phyloP scores from a whole-genome alignment of 2,113 vertebrate genomes.

The Cynocephalus volans region DNA sequence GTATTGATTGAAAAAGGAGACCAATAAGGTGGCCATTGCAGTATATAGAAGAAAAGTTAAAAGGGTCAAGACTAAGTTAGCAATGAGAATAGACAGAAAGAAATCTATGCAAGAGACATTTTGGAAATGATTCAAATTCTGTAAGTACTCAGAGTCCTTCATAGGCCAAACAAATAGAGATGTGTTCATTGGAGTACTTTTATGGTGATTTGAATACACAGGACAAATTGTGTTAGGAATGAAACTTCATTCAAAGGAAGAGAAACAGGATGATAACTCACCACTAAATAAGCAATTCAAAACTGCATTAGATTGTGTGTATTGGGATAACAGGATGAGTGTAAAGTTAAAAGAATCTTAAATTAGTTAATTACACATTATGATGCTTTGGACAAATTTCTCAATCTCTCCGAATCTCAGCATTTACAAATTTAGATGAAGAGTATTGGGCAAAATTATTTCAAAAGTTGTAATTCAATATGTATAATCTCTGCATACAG shows the following conservation, averaged over 20 bases:
- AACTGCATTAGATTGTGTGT: not conserved
- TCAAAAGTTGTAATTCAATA: not conserved
- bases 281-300: not conserved
- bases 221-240: not conserved
- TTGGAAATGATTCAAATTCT: not conserved
- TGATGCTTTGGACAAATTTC: not conserved
- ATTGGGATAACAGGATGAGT: not conserved
- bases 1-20: slow-evolving; percentile 35
- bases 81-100: not conserved
- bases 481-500: not conserved
- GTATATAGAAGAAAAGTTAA: not conserved
- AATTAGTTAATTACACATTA: not conserved
- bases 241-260: slow-evolving; percentile 6
- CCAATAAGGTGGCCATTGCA: not conserved
- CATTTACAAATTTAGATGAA: slow-evolving; percentile 31
- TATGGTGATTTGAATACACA: not conserved
- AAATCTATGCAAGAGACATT: not conserved
- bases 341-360: not conserved
- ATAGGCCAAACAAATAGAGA: not conserved
- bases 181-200: not conserved
- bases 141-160: not conserved
- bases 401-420: not conserved
- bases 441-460: not conserved
- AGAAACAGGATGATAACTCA: not conserved
- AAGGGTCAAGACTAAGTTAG: not conserved